Evolutionary conservation across 2,797 vertebrate species (phyloP), one percentile per base, ranked within the genome.

Genomic region (Falco naumanni): DNA sequence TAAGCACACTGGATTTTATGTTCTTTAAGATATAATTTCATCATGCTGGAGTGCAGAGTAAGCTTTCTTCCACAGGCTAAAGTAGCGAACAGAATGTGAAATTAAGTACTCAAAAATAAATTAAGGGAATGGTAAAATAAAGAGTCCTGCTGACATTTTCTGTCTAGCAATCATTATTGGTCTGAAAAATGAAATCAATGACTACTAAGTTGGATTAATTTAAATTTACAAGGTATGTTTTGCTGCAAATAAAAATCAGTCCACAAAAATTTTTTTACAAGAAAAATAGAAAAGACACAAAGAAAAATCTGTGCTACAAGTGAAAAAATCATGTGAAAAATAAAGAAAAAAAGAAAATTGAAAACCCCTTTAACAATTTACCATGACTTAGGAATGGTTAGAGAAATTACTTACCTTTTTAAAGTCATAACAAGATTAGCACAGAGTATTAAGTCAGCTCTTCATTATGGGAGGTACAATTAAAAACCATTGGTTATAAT

Each of bases 351-450:
- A 97, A 95, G 41, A 89, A 92, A 93, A 87, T 1, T 61, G 66
- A 97, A 63, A 91, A 97, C 89, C 84, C 81, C 95, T 94, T 97
- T 96, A 97, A 95, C 79, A 87, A 78, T 96, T 93, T 96, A 97
- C 79, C 87, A 95, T 76, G 94, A 92, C 96, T 96, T 98, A 98
- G 96, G 96, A 97, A 98, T 66, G 93, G 95, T 98, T 97, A 97
- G 97, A 98, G 95, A 98, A 98, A 95, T 97, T 96, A 98, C 98
- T 98, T 98, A 98, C 98, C 98, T 98, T 98, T 96, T 95, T 64
- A 85, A 98, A 96, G 97, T 97, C 97, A 98, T 98, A 98, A 98
- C 94, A 98, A 98, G 98, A 98, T 97, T 98, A 98, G 97, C 97
- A 98, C 96, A 98, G 96, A 97, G 96, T 97, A 97, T 98, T 97